Conservation (phyloP, 1,140 invertebrate species). For the Temnothorax nylanderi region DNA sequence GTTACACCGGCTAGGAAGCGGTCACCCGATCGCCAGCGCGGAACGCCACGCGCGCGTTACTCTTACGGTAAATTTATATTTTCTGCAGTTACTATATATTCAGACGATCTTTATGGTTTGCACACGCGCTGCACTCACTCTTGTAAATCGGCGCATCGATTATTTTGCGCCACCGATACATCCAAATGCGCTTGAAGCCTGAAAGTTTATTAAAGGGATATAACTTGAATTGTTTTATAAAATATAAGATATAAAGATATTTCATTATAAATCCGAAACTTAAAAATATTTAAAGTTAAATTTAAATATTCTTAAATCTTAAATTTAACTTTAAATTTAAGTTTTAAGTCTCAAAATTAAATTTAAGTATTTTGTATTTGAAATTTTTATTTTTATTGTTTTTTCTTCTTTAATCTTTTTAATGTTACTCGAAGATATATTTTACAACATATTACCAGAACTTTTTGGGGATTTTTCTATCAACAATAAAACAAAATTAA, state of each 20-base stretch:
- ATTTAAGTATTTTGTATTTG: background rate
- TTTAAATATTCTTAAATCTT: background rate
- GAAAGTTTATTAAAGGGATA: background rate
- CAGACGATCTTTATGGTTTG: background rate
- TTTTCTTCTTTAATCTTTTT: background rate
- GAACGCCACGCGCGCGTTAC: conserved; percentile 26
- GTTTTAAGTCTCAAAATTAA: background rate
- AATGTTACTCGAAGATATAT: background rate
- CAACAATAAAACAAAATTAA: background rate
- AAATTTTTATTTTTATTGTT: too few species aligned
- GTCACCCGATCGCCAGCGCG: conserved; percentile 15
- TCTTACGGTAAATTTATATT: conserved; percentile 51
- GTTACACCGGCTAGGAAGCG: conserved; percentile 35
- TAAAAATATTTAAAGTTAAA: background rate
- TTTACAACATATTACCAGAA: background rate
- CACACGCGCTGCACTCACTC: background rate
- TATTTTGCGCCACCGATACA: background rate
- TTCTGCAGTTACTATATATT: conserved; percentile 16
- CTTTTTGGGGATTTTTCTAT: background rate
- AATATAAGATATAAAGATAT: background rate
- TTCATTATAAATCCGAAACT: background rate
- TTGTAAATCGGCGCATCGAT: background rate
- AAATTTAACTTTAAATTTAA: background rate
- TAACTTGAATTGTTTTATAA: background rate
- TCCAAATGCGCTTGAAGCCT: background rate